Evolutionary conservation across 2,113 vertebrate species (phyloP), one percentile per base, ranked within the genome.

Genomic region (Vulpes lagopus): DNA sequence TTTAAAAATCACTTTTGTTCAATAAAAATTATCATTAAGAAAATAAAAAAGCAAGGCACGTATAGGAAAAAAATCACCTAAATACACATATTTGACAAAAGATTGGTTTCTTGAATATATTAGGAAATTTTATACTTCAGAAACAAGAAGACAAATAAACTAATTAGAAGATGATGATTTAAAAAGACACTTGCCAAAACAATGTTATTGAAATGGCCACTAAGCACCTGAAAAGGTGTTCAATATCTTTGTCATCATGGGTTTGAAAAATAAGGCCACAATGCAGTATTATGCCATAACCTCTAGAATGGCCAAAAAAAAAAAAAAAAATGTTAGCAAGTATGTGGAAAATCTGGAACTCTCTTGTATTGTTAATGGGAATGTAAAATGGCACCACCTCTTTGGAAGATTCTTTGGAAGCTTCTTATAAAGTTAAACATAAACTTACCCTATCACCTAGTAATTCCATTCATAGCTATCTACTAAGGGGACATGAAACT

Each of bases 121-220:
- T 64, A 49, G 12, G 5, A 91, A 69, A 20, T 83, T 59, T 79
- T 85, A 89, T 12, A 69, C n/a, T 32, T 76, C 7, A 62, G 11
- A 55, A 64, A 35, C 38, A 83, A 67, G 30, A 82, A 76, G 25
- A 67, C 10, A 69, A 62, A 73, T 2, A 65, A 27, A 8, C 12
- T 84, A 85, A 79, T 87, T 89, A 43, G 93, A 84, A 69, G 25
- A 76, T 57, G 49, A 79, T 62, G 15, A 82, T 85, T 89, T 93
- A 74, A 67, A 71, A 81, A 85, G 23, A 53, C 35, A 53, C 4
- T n/a, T 73, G 57, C 59, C 38, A 83, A 85, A 92, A 49, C 3
- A 32, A 8, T 27, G 3, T 53, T 80, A 59, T n/a, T 15, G 5
- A 73, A 89, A 93, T 90, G 30, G 19, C 25, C 11, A 64, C 8